Base-by-base conservation (phyloP, 1,140 invertebrate genomes). In the Philaenus spumarius region DNA sequence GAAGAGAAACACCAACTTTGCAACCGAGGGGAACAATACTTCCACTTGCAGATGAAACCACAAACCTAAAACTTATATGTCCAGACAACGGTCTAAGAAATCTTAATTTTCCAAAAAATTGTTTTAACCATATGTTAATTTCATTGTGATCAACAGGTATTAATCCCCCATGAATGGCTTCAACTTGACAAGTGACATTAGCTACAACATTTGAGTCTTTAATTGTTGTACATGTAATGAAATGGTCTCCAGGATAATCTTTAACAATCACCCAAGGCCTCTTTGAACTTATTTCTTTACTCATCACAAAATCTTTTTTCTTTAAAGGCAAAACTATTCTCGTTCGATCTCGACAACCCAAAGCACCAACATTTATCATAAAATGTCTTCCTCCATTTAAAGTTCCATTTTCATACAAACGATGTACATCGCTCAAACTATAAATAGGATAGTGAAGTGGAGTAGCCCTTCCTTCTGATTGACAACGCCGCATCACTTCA, bases 161-260 rank as follows among this genome's bases (percentile, higher is more conserved):
- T 9, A 90, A 71, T 6, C 83, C 83, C 56, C 80, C 80, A n/a
- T 74, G 77, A 23, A 79, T 75, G 15, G 77, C 69, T 54, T 89
- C 84, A 19, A 89, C 77, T 1, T 80, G 75, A 63, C 87, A 91
- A 0, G 84, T 87, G 1, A 90, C 86, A 64, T 89, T 91, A 9
- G 86, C 85, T 3, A 89, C 81, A 1, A 89, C 80, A 51, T 77
- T 73, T 0, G 85, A 86, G 45, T 86, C 82, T 65, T 86, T 87
- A 14, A 91, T 74, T 0, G 87, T 89, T 0, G 87, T 90, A 64
- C 87, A 90, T 2, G 87, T 90, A 20, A 90, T 73, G 64, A 82
- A 84, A 55, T 85, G 86, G 37, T 85, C 81, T 11, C 84, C 86
- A 45, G 80, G 81, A 2, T 85, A 79, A 65, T 90, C 84, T 37